Evolutionary conservation across 2,888 invertebrate species (phyloP).

Genomic region (Brenthis ino): DNA sequence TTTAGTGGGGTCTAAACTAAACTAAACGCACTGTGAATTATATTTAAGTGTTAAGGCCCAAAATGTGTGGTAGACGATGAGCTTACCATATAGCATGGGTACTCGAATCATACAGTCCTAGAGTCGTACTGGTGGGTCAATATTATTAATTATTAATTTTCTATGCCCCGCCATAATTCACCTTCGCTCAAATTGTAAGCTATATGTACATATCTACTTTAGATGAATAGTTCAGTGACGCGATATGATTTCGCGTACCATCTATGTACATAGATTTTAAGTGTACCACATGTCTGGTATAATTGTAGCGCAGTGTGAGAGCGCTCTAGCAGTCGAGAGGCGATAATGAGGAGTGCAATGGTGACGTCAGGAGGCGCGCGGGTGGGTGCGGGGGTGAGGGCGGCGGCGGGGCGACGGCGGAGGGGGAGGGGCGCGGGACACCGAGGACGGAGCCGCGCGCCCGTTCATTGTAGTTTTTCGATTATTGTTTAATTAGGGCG

Average conservation of each 20-base stretch:
- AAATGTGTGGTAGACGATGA: neutral
- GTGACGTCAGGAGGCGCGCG: slow-evolving; percentile 66
- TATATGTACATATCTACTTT: neutral
- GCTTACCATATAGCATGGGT: too few relatives aligned
- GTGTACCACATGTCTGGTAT: slow-evolving; percentile 43
- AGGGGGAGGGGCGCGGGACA: slow-evolving; percentile 54
- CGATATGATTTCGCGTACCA: slow-evolving; percentile 23
- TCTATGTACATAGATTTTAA: slow-evolving; percentile 35
- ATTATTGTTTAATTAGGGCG: slow-evolving; percentile 83
- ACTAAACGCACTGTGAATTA: neutral
- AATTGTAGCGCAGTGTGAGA: slow-evolving; percentile 51
- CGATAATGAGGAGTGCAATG: slow-evolving; percentile 79
- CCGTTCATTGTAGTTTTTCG: slow-evolving; percentile 83
- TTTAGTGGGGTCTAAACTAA: slow-evolving; percentile 10
- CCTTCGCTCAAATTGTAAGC: neutral
- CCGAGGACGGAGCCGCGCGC: slow-evolving; percentile 77
- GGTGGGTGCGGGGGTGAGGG: slow-evolving; percentile 44
- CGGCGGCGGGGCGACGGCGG: slow-evolving; percentile 40
- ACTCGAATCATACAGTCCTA: too few relatives aligned
- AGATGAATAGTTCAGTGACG: slow-evolving; percentile 21
- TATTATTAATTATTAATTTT: neutral
- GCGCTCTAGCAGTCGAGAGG: slow-evolving; percentile 69
- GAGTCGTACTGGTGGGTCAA: neutral
- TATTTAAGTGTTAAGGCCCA: neutral
- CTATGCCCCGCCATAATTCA: slow-evolving; percentile 5